Evolutionary conservation across 2,113 vertebrate species (phyloP).

Genomic region (Sturnus vulgaris): DNA sequence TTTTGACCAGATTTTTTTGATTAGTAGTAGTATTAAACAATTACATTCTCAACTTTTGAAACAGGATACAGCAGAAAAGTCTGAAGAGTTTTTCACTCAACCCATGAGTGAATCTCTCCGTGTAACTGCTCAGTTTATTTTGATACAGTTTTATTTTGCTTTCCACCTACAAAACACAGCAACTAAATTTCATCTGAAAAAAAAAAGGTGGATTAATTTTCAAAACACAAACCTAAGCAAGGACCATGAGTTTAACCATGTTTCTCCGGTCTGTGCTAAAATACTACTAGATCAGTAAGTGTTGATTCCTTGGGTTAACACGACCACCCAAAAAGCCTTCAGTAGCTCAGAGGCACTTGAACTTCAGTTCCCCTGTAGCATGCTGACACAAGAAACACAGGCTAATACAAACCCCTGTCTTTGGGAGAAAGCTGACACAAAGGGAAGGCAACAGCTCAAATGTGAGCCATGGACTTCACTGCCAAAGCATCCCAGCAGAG

Average conservation of each 20-base stretch:
- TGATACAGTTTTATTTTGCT: background rate
- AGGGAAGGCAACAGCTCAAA: background rate
- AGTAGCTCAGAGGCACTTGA: background rate
- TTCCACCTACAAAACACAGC: background rate
- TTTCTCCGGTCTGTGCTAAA: background rate
- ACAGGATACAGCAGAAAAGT: background rate
- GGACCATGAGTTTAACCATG: background rate
- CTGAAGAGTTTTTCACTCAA: background rate
- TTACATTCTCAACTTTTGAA: background rate
- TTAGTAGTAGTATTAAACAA: background rate
- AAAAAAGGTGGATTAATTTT: background rate
- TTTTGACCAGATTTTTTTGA: background rate
- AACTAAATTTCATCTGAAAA: background rate
- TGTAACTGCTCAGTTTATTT: background rate
- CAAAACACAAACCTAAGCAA: background rate
- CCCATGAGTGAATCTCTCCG: background rate
- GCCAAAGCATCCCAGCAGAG: background rate
- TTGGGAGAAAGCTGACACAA: background rate
- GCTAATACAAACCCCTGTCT: background rate
- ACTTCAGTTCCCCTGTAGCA: background rate
- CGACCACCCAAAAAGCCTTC: background rate
- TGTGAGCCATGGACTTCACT: rapidly evolving
- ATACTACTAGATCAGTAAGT: background rate
- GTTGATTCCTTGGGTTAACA: background rate
- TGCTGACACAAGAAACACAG: background rate